Evolutionary conservation across 2,888 invertebrate genomes (phyloP), one percentile per base, ranked within the genome.

Genomic region (Ormyrus rosae): DNA sequence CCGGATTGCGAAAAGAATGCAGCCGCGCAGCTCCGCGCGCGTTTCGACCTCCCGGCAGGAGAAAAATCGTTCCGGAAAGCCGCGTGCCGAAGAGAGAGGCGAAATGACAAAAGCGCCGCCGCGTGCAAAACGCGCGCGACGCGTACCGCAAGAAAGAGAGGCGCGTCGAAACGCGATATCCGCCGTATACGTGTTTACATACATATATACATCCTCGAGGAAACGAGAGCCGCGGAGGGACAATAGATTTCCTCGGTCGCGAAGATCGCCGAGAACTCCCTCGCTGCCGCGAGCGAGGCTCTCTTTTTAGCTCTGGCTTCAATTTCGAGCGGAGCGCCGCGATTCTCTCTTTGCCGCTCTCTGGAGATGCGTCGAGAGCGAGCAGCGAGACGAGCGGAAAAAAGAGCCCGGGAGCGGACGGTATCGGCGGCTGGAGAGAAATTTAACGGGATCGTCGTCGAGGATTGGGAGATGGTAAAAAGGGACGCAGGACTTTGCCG

Each of bases 101-200:
- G 34, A 34, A 34, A 34, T 34, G 34, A 3, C 34, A 34, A 34
- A 34, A 34, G 34, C 34, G 34, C 34, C 34, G 34, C 34, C 34
- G 34, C 34, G 34, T 34, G 34, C 34, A 34, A 3, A 34, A 34
- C 34, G 2, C 34, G 34, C 34, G 34, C 34, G 34, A 34, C 34
- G 34, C 34, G 34, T 34, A 34, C 34, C 34, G 34, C 34, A 34
- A 34, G 34, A 34, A 34, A 50, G 65, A 50, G 65, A 67, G 13
- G 48, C 60, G 58, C 19, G 10, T 58, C 70, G 70, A 70, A 58
- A 70, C 70, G 48, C 55, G 64, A 73, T 73, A 65, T 64, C 19
- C 34, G 2, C 34, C 19, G 19, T 19, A 34, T 2, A 2, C 34
- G 34, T 2, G 34, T 34, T 0, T 34, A 34, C 34, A 34, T 2